These are phyloP conservation scores for Acanthococcus lagerstroemiae DNA, from an alignment of 2,888 invertebrate genomes.

Conservation along the genomic window DNA sequence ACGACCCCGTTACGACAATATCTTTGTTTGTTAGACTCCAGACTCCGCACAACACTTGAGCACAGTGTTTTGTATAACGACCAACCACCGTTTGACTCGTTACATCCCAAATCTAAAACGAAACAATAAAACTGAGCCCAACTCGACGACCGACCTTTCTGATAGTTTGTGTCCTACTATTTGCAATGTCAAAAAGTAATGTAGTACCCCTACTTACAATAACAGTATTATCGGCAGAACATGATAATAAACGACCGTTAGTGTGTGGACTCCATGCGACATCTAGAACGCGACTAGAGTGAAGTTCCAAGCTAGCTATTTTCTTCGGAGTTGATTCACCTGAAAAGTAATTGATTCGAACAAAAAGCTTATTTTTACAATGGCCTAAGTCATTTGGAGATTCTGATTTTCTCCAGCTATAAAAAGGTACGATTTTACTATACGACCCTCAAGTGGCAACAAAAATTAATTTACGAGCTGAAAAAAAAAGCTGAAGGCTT, in stretches of 20 bases:
- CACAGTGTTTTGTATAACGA: conserved; percentile 50
- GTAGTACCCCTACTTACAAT: conserved; percentile 47
- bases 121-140: conserved; percentile 33
- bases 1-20: conserved; percentile 55
- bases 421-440: no score
- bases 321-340: conserved; percentile 10
- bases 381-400: no score
- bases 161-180: no score
- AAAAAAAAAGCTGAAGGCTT: no score
- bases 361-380: no score
- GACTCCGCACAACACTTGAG: conserved; percentile 48
- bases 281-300: conserved; percentile 48
- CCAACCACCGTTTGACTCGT: conserved; percentile 47
- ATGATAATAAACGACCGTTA: conserved; percentile 54
- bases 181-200: no score
- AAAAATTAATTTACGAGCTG: no score
- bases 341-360: no score
- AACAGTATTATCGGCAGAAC: conserved; percentile 58
- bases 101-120: conserved; percentile 54
- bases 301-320: conserved; percentile 42
- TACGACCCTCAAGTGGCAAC: no score
- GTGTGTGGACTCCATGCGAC: conserved; percentile 60
- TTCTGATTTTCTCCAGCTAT: no score
- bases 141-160: no score
- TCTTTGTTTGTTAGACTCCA: conserved; percentile 57